phyloP scores from a whole-genome alignment of 2,113 vertebrate species.

The Melanotaenia duboulayi region DNA sequence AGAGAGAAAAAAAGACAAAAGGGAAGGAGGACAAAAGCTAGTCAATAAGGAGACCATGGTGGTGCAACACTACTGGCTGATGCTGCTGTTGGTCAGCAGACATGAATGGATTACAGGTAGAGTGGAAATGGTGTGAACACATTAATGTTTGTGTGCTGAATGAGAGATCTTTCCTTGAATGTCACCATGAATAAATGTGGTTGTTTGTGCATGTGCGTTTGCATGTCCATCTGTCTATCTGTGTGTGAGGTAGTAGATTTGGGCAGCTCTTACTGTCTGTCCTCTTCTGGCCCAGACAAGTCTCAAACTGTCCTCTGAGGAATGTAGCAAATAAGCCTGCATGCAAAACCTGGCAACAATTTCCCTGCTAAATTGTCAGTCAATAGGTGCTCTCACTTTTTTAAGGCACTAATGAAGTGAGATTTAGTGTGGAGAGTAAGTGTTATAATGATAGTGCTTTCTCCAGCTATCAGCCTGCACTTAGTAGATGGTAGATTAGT shows the following conservation, averaged over 20 bases:
- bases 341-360: background rate
- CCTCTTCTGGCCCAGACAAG: slow-evolving; percentile 25
- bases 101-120: slow-evolving; percentile 72
- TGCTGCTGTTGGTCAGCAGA: slow-evolving; percentile 61
- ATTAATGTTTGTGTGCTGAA: background rate
- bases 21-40: slow-evolving; percentile 6
- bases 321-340: slow-evolving; percentile 23
- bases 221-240: background rate
- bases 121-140: slow-evolving; percentile 6
- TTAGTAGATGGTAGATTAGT: background rate
- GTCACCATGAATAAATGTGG: background rate
- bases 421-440: slow-evolving; percentile 3
- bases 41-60: slow-evolving; percentile 62
- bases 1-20: slow-evolving; percentile 2
- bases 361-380: background rate
- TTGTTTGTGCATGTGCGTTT: background rate
- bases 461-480: background rate
- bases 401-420: background rate
- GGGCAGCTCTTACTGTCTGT: slow-evolving; percentile 1
- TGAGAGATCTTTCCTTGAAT: background rate
- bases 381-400: background rate
- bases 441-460: background rate
- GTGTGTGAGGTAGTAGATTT: background rate
- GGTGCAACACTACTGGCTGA: slow-evolving; percentile 57
- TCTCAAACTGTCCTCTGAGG: slow-evolving; percentile 44